Evolutionary conservation across 2,888 invertebrate species (phyloP), one percentile per base, ranked within the genome.

Genomic region (Cremastinae sp.): DNA sequence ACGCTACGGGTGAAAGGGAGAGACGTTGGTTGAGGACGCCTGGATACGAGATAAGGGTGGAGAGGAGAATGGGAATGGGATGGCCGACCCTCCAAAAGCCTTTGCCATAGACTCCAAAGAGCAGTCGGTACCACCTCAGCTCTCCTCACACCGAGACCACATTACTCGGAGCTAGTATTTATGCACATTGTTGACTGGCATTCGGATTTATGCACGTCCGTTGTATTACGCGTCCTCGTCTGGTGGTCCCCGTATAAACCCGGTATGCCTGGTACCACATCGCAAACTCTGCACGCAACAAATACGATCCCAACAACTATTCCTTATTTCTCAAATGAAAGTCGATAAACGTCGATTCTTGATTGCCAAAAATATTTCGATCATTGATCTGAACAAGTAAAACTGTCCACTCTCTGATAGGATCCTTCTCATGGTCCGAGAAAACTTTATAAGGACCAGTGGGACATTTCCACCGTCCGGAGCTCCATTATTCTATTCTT

Each of bases 131-230:
- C 78, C 79, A 75, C 64, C 73, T 72, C 64, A 53, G 61, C 49
- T 61, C 68, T 79, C 38, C 61, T 54, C 75, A 54, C 47, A 53
- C 53, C 80, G 82, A 81, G 84, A 83, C 86, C 84, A 79, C 82
- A 84, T 82, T 87, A 84, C 88, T 86, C 88, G 87, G 86, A 87
- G 84, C 83, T 84, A 86, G 88, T 89, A 89, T 89, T 89, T 89
- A 89, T 89, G 89, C 87, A 88, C 89, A 89, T 89, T 89, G 89
- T 89, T 89, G 89, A 89, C 88, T 89, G 89, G 85, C 89, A 89
- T 84, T 80, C 87, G 85, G 87, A 89, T 89, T 89, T 89, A 89
- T 89, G 88, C 85, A 85, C 88, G 88, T 89, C 89, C 89, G 88
- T 89, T 88, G 86, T 88, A 88, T 89, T 89, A 88, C 88, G 88